These are phyloP conservation scores for Nematolebias whitei DNA, from an alignment of 2,113 vertebrate species.

Conservation along the genomic window DNA sequence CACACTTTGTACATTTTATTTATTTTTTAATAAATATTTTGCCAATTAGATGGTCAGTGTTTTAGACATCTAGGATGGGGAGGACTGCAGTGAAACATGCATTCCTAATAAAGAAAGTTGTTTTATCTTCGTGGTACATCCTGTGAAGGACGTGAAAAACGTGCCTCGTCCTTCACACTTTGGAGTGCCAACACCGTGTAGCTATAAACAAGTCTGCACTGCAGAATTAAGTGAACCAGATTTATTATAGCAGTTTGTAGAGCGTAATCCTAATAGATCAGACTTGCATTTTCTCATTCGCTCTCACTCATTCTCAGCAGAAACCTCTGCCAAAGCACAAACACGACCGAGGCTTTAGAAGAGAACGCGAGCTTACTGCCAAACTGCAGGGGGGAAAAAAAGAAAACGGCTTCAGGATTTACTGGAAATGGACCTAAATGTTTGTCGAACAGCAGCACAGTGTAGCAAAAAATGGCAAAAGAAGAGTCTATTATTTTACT, in stretches of 20 bases:
- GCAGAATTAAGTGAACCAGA: constrained; percentile 8
- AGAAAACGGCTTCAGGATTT: background rate
- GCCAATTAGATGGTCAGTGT: constrained; percentile 25
- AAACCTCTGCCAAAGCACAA: constrained; percentile 20
- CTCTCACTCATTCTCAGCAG: constrained; percentile 20
- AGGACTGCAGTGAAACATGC: background rate
- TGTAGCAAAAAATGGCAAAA: background rate
- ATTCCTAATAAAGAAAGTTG: background rate
- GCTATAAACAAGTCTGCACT: background rate
- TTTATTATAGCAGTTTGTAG: constrained; percentile 5
- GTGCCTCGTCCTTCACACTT: constrained; percentile 11
- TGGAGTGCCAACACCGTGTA: too few species aligned
- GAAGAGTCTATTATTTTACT: background rate
- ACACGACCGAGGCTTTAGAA: constrained; percentile 18
- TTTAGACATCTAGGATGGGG: constrained; percentile 4
- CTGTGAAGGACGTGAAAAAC: background rate
- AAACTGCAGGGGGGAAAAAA: constrained; percentile 28
- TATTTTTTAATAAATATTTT: background rate
- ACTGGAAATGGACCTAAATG: constrained; percentile 21
- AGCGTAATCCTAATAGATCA: constrained; percentile 14
- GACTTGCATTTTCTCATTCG: constrained; percentile 8
- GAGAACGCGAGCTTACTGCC: constrained; percentile 14
- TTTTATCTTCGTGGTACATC: background rate
- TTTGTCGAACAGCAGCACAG: constrained; percentile 9
- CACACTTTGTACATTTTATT: background rate